Percentiles rank a stretch among this genome's conserved stretches.
phyloP scores from a whole-genome alignment of 2,113 vertebrate species.

The Eclectus roratus region DNA sequence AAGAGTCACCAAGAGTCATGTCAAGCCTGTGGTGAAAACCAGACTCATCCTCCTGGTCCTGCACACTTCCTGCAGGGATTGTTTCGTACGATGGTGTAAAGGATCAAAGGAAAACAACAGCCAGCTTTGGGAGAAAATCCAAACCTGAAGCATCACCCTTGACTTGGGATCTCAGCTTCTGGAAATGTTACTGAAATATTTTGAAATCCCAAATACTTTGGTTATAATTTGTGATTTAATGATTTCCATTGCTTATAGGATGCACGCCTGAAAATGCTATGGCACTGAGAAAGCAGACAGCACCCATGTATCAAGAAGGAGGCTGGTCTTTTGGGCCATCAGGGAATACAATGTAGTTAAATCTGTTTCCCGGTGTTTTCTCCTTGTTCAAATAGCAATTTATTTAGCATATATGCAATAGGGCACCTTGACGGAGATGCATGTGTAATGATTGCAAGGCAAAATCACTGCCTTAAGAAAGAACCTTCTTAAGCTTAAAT shows the following conservation, averaged over 20 bases:
- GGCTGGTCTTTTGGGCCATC: neutral
- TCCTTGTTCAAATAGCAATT: neutral
- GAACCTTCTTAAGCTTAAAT: neutral
- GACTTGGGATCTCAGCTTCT: neutral
- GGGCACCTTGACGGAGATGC: neutral
- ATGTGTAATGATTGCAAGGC: neutral
- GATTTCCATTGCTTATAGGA: neutral
- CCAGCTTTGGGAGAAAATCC: neutral
- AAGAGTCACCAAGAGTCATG: neutral
- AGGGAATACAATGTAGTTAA: neutral
- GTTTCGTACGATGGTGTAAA: neutral
- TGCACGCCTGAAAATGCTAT: neutral
- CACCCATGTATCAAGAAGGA: accelerated
- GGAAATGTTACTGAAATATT: neutral
- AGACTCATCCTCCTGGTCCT: neutral
- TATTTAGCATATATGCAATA: neutral
- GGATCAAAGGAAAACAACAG: neutral
- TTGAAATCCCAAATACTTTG: neutral
- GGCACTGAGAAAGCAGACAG: neutral
- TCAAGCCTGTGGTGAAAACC: neutral
- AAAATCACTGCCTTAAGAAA: neutral
- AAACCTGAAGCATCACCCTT: neutral
- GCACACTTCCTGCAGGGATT: neutral
- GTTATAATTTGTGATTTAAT: neutral
- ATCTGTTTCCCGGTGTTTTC: neutral